Conservation (phyloP, 2,888 invertebrate genomes). For the Synanthedon andrenaeformis region DNA sequence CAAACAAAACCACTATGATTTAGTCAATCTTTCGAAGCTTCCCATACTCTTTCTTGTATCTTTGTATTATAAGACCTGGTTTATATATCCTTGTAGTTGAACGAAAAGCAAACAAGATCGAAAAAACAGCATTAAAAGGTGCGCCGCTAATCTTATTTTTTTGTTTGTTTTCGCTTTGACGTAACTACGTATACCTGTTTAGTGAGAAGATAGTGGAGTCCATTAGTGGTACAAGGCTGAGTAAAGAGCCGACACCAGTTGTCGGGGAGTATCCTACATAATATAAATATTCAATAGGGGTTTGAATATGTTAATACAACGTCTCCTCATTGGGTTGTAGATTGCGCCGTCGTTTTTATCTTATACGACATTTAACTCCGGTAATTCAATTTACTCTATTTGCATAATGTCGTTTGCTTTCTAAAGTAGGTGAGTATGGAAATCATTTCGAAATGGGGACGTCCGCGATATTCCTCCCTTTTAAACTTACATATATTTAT, state of each 20-base stretch:
- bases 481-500: background rate
- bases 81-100: no score
- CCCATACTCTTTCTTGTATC: no score
- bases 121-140: slow-evolving; percentile 13
- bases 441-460: slow-evolving; percentile 28
- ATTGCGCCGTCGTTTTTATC: slow-evolving; percentile 69
- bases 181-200: slow-evolving; percentile 13
- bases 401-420: slow-evolving; percentile 62
- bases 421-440: slow-evolving; percentile 66
- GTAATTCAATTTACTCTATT: slow-evolving; percentile 70
- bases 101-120: background rate
- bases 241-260: slow-evolving; percentile 39
- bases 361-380: slow-evolving; percentile 70
- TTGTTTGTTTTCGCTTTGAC: slow-evolving; percentile 38
- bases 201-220: slow-evolving; percentile 44
- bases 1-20: no score
- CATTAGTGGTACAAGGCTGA: slow-evolving; percentile 61
- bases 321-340: slow-evolving; percentile 68
- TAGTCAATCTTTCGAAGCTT: no score
- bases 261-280: slow-evolving; percentile 27
- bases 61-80: no score
- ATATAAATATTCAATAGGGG: slow-evolving; percentile 69
- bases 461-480: slow-evolving; percentile 8
- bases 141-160: slow-evolving; percentile 30
- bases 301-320: slow-evolving; percentile 65